These are phyloP conservation scores for human DNA, from an alignment of 2,113 vertebrate species.

Conservation along the genomic window GRCh38 chr18:78450501-78451000, in stretches of 20 bases:
- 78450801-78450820: neutral
- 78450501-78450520: neutral
- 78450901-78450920: rapidly evolving
- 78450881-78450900: too few species aligned
- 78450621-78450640: neutral
- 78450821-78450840: too few species aligned
- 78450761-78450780: neutral
- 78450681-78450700: neutral
- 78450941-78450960: rapidly evolving
- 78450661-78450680: neutral
- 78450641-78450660: neutral
- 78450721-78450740: neutral
- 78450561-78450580: rapidly evolving
- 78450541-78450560: rapidly evolving
- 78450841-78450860: rapidly evolving
- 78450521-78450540: too few species aligned
- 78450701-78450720: neutral
- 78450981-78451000: rapidly evolving
- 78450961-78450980: too few species aligned
- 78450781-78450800: neutral
- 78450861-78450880: rapidly evolving
- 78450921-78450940: neutral
- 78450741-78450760: neutral
- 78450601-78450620: rapidly evolving
- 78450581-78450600: rapidly evolving